phyloP scores from a whole-genome alignment of 2,113 vertebrate species.

The Pygoscelis antarcticus region DNA sequence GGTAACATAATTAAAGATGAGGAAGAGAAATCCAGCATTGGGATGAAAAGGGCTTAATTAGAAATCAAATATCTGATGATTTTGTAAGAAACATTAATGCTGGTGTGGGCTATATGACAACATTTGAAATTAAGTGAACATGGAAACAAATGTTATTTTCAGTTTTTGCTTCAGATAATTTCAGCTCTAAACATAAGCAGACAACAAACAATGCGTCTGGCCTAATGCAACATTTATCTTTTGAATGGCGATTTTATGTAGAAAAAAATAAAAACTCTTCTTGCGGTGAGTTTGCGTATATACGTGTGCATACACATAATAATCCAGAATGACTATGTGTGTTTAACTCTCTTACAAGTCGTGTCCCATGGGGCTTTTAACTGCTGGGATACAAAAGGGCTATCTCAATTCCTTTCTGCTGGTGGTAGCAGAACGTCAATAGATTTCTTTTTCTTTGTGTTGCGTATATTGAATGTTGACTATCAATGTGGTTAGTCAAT shows the following conservation, averaged over 20 bases:
- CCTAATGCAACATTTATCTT: not conserved
- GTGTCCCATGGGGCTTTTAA: not conserved
- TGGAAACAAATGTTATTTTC: not conserved
- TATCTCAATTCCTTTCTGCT: not conserved
- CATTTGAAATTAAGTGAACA: not conserved
- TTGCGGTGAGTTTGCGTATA: not conserved
- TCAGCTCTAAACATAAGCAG: not conserved
- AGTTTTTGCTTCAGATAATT: not conserved
- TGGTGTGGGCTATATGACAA: not conserved
- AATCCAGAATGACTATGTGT: too few relatives aligned
- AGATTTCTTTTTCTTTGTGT: not conserved
- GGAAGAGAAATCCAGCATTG: not conserved
- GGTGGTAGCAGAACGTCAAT: not conserved
- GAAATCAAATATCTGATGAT: constrained; percentile 14
- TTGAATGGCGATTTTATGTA: not conserved
- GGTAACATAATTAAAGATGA: not conserved
- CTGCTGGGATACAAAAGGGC: not conserved
- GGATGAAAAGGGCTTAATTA: constrained; percentile 21
- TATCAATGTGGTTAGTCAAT: not conserved
- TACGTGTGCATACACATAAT: not conserved
- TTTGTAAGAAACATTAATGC: not conserved
- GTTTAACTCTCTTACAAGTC: not conserved
- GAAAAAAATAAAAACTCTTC: not conserved
- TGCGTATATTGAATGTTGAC: not conserved
- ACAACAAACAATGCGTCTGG: not conserved